Percentiles rank a stretch among this genome's conserved stretches.
These are phyloP conservation scores for Dolichallabes microphthalmus DNA, from an alignment of 2,113 vertebrate genomes.

Conservation along the genomic window DNA sequence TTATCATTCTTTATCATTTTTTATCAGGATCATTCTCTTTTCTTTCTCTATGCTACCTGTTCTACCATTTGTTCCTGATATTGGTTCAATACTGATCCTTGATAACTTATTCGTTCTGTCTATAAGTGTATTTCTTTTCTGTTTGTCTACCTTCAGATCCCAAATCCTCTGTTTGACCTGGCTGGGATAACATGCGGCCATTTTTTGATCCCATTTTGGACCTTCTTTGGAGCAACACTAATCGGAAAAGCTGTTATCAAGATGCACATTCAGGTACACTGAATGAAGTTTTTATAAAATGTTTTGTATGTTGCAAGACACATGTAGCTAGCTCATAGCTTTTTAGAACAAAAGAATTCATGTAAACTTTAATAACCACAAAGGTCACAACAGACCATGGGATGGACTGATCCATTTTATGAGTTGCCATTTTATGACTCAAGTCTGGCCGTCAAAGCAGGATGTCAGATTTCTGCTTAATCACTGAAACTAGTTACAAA, in stretches of 20 bases:
- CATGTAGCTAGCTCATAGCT: neutral
- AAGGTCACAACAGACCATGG: neutral
- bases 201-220: constrained; percentile 98
- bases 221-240: constrained; percentile 97
- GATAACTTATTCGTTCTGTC: neutral
- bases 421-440: constrained; percentile 11
- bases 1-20: no score
- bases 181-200: constrained; percentile 98
- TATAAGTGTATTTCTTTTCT: neutral
- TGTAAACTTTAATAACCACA: neutral
- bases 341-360: neutral
- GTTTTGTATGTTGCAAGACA: neutral
- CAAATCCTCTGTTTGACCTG: constrained; percentile 96
- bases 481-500: constrained; percentile 56
- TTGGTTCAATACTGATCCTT: neutral
- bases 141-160: constrained; percentile 77
- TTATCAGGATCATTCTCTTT: neutral
- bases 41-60: neutral
- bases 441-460: neutral
- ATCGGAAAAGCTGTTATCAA: constrained; percentile 98
- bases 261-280: constrained; percentile 96
- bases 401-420: neutral
- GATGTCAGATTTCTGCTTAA: constrained; percentile 45
- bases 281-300: neutral
- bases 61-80: neutral